Percentiles rank a stretch among this genome's conserved stretches.
Evolutionary conservation across 1,140 invertebrate genomes (phyloP).

Genomic region (Papilio polytes): DNA sequence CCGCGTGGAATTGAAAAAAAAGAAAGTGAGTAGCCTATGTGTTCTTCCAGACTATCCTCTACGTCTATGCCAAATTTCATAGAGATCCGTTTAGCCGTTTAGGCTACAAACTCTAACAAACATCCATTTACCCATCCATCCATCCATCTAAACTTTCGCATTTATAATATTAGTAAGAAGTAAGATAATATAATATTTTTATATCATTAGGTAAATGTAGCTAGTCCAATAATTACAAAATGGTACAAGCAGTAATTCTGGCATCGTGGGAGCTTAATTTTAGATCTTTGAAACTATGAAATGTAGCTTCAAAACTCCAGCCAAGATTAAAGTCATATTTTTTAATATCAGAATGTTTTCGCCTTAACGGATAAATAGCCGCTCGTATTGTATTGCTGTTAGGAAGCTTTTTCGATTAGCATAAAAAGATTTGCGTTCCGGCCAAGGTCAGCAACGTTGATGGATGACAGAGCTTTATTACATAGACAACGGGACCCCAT

Average conservation of each 20-base stretch:
- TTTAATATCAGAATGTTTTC: background rate
- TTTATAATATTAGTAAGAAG: no score
- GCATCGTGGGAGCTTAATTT: background rate
- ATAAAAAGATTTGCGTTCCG: slow-evolving; percentile 31
- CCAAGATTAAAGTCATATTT: background rate
- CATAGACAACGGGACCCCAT: slow-evolving; percentile 23
- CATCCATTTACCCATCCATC: no score
- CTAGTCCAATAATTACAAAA: background rate
- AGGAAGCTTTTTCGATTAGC: slow-evolving; percentile 34
- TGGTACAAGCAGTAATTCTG: background rate
- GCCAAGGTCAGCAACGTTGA: slow-evolving; percentile 46
- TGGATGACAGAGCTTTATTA: slow-evolving; percentile 48
- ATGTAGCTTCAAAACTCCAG: background rate
- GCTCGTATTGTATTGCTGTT: slow-evolving; percentile 26
- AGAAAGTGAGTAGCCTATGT: no score
- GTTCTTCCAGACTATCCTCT: no score
- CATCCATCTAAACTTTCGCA: no score
- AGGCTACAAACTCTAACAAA: no score
- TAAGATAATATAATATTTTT: background rate
- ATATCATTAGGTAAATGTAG: no score
- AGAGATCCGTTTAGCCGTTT: no score
- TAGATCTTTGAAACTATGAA: slow-evolving; percentile 11
- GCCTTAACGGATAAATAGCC: slow-evolving; percentile 29
- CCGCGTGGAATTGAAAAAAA: no score
- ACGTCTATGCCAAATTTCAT: no score